Evolutionary conservation across 2,888 invertebrate genomes (phyloP), one percentile per base, ranked within the genome.

Genomic region (Yponomeuta sedellus): DNA sequence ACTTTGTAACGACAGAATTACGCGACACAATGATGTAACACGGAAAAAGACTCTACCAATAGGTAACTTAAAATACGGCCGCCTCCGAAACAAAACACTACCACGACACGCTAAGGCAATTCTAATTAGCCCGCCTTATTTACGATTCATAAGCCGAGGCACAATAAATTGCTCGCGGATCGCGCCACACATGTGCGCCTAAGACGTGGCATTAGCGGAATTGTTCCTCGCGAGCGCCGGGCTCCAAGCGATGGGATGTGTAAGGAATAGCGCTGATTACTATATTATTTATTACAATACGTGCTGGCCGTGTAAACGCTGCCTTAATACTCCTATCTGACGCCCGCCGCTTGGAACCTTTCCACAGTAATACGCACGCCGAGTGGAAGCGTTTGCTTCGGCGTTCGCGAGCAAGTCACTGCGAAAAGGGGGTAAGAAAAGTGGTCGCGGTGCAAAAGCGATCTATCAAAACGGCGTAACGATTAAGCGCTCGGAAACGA

Each of bases 191-290:
- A 89, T 90, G 90, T 89, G 89, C 77, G 81, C 81, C 83, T 89
- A 89, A 90, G 88, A 90, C 82, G 72, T 68, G 85, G 90, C 76
- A 82, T 91, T 89, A 87, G 83, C 67, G 86, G 84, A 90, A 90
- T 52, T 88, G 90, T 83, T 90, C 89, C 44, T 52, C 44, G 87
- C 88, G 34, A 88, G 88, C 88, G 86, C 86, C 85, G 85, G 83
- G 86, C 86, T 82, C 88, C 90, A 90, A 89, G 89, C 85, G 85
- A 79, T 81, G 85, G 89, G 90, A 89, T 52, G 44, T 90, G 89
- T 89, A 88, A 91, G 90, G 88, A 89, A 90, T 90, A 82, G 86
- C 86, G 80, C 90, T 91, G 91, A 91, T 91, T 91, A 91, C 89
- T 90, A 86, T 85, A 88, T 90, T 89, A 90, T 91, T 90, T 91